Percentiles rank a stretch among this genome's conserved stretches.
These are phyloP conservation scores for Xiphias gladius DNA, from an alignment of 2,113 vertebrate genomes.

Conservation along the genomic window DNA sequence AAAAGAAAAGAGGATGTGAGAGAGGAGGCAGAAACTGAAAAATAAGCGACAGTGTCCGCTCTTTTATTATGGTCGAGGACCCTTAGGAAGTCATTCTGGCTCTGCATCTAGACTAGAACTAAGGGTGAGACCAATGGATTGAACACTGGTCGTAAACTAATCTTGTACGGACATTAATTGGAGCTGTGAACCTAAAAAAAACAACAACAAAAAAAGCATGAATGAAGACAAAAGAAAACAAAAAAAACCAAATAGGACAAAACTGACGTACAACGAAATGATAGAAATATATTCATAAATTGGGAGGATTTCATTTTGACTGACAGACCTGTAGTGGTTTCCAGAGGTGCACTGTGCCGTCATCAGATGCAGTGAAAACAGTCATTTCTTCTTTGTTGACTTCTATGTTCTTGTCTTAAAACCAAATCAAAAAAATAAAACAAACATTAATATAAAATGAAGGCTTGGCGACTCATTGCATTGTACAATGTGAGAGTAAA, in stretches of 20 bases:
- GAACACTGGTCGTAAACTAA: too few relatives aligned
- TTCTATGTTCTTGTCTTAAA: constrained; percentile 54
- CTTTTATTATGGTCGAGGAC: not conserved
- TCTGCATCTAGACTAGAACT: not conserved
- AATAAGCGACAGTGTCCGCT: not conserved
- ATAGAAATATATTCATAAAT: not conserved
- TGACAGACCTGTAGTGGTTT: constrained; percentile 81
- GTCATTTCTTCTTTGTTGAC: constrained; percentile 66
- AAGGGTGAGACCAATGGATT: not conserved
- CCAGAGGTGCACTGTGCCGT: constrained; percentile 83
- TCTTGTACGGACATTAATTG: too few relatives aligned
- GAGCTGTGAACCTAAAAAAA: too few relatives aligned
- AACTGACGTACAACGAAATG: not conserved
- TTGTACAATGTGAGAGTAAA: not conserved
- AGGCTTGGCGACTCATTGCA: too few relatives aligned
- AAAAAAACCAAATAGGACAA: not conserved
- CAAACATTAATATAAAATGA: too few relatives aligned
- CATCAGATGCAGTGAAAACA: constrained; percentile 81
- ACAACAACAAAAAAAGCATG: not conserved
- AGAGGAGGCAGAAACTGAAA: not conserved
- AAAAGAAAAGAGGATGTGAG: not conserved
- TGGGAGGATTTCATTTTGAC: not conserved
- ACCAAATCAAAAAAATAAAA: not conserved
- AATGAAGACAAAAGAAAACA: not conserved
- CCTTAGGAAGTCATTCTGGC: too few relatives aligned